Evolutionary conservation across 2,113 vertebrate genomes (phyloP).

Genomic region (Osmerus eperlanus): DNA sequence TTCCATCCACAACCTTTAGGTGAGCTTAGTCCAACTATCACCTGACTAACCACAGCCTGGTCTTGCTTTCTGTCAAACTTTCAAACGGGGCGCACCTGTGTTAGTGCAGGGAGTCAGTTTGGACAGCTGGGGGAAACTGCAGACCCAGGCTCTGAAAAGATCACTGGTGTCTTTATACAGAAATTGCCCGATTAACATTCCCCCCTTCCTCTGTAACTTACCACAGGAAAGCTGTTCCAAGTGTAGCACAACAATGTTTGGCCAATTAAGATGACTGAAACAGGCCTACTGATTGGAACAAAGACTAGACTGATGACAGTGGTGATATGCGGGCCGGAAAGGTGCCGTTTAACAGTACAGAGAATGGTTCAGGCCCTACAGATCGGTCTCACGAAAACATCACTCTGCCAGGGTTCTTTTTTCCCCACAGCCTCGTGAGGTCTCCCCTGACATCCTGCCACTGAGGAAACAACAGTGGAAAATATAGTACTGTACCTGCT

Average conservation of each 20-base stretch:
- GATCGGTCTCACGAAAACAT: constrained; percentile 13
- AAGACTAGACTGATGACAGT: background rate
- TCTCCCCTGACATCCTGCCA: background rate
- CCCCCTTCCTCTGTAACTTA: background rate
- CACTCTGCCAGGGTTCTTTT: background rate
- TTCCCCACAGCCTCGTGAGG: background rate
- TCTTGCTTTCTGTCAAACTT: constrained; percentile 13
- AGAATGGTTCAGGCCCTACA: background rate
- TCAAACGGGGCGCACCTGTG: background rate
- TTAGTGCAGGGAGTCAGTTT: constrained; percentile 2
- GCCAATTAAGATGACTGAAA: background rate
- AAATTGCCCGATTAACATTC: background rate
- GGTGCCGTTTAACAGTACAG: background rate
- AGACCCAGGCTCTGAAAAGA: no score
- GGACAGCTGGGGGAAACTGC: constrained; percentile 10
- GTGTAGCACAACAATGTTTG: background rate
- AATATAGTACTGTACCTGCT: constrained; percentile 1
- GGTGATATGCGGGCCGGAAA: background rate
- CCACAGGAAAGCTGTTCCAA: no score
- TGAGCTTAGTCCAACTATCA: background rate
- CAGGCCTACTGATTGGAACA: background rate
- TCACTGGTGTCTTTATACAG: background rate
- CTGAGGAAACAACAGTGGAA: constrained; percentile 7
- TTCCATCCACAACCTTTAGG: background rate
- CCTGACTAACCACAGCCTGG: constrained; percentile 4